phyloP scores from a whole-genome alignment of 1,140 invertebrate genomes.

The Leptonema lineaticorne region DNA sequence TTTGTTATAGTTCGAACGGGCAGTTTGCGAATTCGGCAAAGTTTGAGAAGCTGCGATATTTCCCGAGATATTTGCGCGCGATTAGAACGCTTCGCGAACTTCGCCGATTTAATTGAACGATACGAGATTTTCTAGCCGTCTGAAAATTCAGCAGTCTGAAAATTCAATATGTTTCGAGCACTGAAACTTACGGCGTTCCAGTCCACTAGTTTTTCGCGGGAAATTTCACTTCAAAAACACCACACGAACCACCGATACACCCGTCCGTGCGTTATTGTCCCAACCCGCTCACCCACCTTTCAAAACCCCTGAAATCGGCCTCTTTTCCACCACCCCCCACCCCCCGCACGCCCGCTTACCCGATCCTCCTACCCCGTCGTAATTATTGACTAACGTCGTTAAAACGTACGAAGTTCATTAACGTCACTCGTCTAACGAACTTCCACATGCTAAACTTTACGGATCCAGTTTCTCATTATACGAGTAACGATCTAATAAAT shows the following conservation, averaged over 20 bases:
- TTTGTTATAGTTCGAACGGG: too few species aligned
- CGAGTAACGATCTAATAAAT: too few species aligned
- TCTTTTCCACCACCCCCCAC: too few species aligned
- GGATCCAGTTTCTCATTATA: not conserved
- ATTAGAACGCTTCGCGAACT: not conserved
- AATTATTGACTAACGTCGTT: not conserved
- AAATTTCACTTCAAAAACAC: not conserved
- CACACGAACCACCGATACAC: too few species aligned
- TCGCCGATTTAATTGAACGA: slow-evolving; percentile 4
- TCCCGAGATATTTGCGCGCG: too few species aligned
- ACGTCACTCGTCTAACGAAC: not conserved
- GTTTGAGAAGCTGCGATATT: too few species aligned
- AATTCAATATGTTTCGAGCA: not conserved
- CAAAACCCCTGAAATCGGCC: too few species aligned
- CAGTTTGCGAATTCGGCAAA: too few species aligned
- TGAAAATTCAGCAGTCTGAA: not conserved
- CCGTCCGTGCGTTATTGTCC: too few species aligned
- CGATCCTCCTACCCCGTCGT: too few species aligned
- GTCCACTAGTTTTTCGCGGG: not conserved
- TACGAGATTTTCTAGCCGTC: not conserved
- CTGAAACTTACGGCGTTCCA: not conserved
- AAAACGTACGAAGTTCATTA: not conserved
- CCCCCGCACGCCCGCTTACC: too few species aligned
- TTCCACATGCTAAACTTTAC: not conserved
- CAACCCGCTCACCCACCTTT: too few species aligned